Percentiles rank a stretch among this genome's conserved stretches.
Evolutionary conservation across 2,888 invertebrate species (phyloP).

Genomic region (Adelphocoris suturalis): DNA sequence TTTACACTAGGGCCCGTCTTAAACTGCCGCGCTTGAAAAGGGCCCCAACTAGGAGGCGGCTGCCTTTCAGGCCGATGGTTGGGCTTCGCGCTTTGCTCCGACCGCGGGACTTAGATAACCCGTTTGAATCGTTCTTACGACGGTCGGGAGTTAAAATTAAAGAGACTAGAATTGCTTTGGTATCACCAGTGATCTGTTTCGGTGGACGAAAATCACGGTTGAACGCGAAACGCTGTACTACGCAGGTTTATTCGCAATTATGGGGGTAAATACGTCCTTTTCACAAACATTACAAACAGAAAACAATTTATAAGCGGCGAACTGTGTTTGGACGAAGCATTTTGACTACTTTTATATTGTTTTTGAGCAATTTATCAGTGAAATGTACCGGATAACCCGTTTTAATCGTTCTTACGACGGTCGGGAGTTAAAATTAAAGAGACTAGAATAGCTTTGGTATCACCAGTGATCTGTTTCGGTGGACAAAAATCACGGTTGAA

Average conservation of each 20-base stretch:
- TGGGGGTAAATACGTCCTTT: no score
- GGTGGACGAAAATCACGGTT: not conserved
- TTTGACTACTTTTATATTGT: no score
- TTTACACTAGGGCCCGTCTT: slow-evolving; percentile 31
- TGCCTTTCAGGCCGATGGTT: not conserved
- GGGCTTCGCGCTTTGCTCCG: not conserved
- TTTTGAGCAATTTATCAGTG: no score
- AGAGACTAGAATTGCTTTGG: not conserved
- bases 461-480: not conserved
- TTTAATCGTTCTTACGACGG: not conserved
- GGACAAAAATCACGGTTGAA: not conserved
- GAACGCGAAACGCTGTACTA: not conserved
- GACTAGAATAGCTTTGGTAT: not conserved
- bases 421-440: not conserved
- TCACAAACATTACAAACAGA: no score
- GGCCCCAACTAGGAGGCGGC: slow-evolving; percentile 22
- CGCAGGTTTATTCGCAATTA: not conserved
- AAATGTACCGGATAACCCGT: not conserved
- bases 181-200: not conserved
- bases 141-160: not conserved
- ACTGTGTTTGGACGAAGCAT: no score
- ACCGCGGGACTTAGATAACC: not conserved
- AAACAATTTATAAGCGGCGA: no score
- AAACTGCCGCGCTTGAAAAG: slow-evolving; percentile 21
- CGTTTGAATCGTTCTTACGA: not conserved